phyloP scores from a whole-genome alignment of 2,797 vertebrate genomes.

The Rachycentron canadum region DNA sequence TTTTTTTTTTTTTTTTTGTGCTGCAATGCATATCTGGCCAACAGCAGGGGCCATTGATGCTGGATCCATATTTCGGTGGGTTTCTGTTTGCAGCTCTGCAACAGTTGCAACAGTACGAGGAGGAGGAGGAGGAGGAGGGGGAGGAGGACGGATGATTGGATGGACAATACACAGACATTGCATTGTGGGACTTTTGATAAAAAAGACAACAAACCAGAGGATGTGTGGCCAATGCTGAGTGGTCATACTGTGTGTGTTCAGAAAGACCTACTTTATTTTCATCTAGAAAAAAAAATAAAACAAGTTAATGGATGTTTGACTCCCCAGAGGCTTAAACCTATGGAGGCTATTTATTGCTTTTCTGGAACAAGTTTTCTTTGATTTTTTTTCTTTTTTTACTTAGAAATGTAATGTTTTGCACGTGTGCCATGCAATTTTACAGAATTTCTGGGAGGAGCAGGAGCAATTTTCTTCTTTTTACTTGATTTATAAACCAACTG shows the following conservation, averaged over 20 bases:
- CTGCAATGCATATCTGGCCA: constrained; percentile 66
- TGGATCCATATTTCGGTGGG: constrained; percentile 65
- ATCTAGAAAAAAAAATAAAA: constrained; percentile 71
- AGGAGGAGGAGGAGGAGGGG: too few species aligned
- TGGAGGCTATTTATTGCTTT: constrained; percentile 81
- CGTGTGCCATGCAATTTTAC: constrained; percentile 85
- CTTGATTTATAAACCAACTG: constrained; percentile 80
- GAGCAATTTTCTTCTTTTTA: constrained; percentile 74
- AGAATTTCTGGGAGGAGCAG: constrained; percentile 60
- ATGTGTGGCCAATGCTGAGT: constrained; percentile 43
- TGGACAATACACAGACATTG: constrained; percentile 60
- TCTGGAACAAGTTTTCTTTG: constrained; percentile 76
- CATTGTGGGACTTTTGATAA: constrained; percentile 70
- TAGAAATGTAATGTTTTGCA: constrained; percentile 84
- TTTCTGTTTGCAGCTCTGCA: constrained; percentile 60
- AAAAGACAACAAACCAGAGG: constrained; percentile 53
- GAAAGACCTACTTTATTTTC: constrained; percentile 82
- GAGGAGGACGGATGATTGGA: constrained; percentile 15
- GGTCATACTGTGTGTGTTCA: constrained; percentile 59
- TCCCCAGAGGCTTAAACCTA: constrained; percentile 71
- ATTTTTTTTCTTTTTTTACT: constrained; percentile 67
- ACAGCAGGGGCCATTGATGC: constrained; percentile 33
- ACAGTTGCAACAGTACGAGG: constrained; percentile 29
- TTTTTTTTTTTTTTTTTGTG: constrained; percentile 23
- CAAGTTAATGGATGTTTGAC: constrained; percentile 78